These are phyloP conservation scores for Zhuqinia jingwanae DNA, from an alignment of 2,888 invertebrate species.

Conservation along the genomic window DNA sequence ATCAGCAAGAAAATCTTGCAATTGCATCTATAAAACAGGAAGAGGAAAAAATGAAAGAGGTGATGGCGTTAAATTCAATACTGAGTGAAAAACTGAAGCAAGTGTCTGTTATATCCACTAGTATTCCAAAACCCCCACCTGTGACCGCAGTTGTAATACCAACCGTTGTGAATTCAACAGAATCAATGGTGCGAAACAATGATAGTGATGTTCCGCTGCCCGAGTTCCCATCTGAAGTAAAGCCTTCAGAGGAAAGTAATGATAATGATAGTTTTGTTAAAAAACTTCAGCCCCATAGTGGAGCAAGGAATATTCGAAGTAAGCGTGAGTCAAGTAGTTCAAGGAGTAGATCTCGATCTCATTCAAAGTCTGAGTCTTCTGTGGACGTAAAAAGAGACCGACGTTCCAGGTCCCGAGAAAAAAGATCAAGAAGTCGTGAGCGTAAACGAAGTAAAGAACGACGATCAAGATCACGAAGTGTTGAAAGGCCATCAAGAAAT, in stretches of 20 bases:
- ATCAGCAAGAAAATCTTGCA: constrained; percentile 72
- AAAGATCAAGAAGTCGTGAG: constrained; percentile 53
- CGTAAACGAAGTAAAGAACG: constrained; percentile 52
- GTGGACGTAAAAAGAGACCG: constrained; percentile 60
- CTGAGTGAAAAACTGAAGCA: constrained; percentile 78
- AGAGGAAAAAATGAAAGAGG: constrained; percentile 79
- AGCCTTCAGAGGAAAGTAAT: neutral
- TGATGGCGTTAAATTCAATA: constrained; percentile 77
- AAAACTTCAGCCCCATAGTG: constrained; percentile 4
- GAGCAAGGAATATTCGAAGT: constrained; percentile 52
- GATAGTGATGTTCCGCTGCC: neutral
- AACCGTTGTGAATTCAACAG: constrained; percentile 65
- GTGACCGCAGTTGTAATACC: constrained; percentile 77
- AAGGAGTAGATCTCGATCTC: constrained; percentile 71
- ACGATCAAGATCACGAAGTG: constrained; percentile 55
- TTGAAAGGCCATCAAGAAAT: constrained; percentile 36
- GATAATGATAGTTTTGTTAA: constrained; percentile 57
- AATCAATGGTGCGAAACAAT: neutral
- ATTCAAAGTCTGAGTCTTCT: constrained; percentile 73
- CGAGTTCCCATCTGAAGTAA: constrained; percentile 25
- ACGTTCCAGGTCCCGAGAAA: constrained; percentile 69
- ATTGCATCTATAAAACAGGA: constrained; percentile 78
- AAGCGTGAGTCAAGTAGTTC: constrained; percentile 64
- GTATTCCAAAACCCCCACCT: constrained; percentile 72
- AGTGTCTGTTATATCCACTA: constrained; percentile 75